Evolutionary conservation across 2,888 invertebrate species (phyloP), one percentile per base, ranked within the genome.

Genomic region (Parnassius smintheus): DNA sequence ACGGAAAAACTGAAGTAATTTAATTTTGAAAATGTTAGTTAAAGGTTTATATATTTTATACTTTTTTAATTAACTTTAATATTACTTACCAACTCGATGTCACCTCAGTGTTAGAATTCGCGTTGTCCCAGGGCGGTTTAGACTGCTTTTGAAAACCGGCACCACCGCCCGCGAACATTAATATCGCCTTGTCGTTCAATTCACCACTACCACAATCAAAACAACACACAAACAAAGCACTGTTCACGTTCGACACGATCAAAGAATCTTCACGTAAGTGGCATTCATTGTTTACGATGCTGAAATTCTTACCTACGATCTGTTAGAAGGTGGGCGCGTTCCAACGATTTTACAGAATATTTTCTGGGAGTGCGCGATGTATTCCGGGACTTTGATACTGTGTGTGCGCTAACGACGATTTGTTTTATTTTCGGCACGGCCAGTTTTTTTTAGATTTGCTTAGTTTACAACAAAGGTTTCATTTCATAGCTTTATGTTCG

Each of bases 101-200:
- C 9, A 83, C 70, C 58, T 88, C 86, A 2, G 80, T 69, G 64
- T 74, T 76, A 1, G 74, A 64, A 65, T 72, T 81, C 52, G 75
- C 68, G 65, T 72, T 82, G 72, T 89, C 88, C 88, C 88, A 88
- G 18, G 88, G 89, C 51, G 88, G 89, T 66, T 88, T 88, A 2
- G 87, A 86, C 72, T 86, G 86, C 73, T 88, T 89, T 67, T 89
- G 89, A 66, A 89, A 88, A 9, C 88, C 89, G 10, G 89, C 88
- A 41, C 88, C 89, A 9, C 88, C 88, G 2, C 89, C 88, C 70
- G 89, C 89, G 66, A 90, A 89, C 90, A 90, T 90, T 69, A 75
- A 76, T 68, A 62, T 70, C 41, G 66, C 59, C 46, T 68, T 65
- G 60, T 65, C 59, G 64, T 62, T 61, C 65, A 68, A 66, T 59